Evolutionary conservation across 1,140 invertebrate genomes (phyloP), one percentile per base, ranked within the genome.

Genomic region (Trichonephila clavipes): DNA sequence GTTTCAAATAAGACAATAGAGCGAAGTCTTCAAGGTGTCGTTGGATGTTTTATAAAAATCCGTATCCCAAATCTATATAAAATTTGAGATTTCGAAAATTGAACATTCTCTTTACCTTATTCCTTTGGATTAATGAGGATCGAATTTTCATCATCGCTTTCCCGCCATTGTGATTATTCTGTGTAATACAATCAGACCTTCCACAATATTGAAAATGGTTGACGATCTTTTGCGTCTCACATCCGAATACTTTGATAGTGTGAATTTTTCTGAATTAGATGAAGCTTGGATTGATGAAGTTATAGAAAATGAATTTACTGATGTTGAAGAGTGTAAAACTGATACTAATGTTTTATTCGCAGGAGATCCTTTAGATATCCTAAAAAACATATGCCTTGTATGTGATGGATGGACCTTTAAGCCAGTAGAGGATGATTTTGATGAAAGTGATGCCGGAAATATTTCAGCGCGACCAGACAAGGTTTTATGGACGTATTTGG

Each of bases 221-320:
- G 64, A 58, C 28, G 16, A 14, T 69, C 28, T 90, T 10, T 28
- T 62, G 2, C 59, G 40, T 58, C 19, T 28, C 12, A 93, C 91
- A 16, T 28, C 10, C 34, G 19, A 44, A 24, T 81, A 64, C 16
- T 93, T 93, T 51, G 91, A 93, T 19, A n/a, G 2, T 61, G 69
- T 93, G 21, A 93, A 93, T 81, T 93, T 93, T n/a, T 44, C 69
- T 62, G 91, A 93, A 87, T 21, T 93, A 8, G 77, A 44, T 51
- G 91, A 93, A 24, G 34, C 34, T n/a, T 93, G 91, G 91, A n/a
- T 93, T n/a, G 62, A 88, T 51, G 66, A 72, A 77, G 91, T 88
- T 51, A 81, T 81, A 7, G 64, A 88, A 28, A 88, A 64, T 88
- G 91, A 93, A 61, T 93, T 77, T 59, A 81, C 51, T 77, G 91